Conservation (phyloP, 2,888 invertebrate genomes). For the Ommatoiulus sabulosus region DNA sequence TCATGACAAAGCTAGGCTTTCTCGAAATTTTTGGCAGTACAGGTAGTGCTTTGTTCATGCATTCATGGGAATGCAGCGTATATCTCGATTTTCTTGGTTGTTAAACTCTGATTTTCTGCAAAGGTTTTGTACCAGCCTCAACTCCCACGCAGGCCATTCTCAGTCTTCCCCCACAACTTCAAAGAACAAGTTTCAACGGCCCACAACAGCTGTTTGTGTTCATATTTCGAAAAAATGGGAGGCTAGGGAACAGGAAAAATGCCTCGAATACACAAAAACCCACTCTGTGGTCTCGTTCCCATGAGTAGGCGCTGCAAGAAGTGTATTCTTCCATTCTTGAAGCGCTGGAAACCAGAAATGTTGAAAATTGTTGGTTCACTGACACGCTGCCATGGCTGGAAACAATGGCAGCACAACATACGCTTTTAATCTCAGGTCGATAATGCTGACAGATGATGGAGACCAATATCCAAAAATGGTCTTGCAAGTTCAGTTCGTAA, state of each 20-base stretch:
- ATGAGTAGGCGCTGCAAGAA: slow-evolving; percentile 7
- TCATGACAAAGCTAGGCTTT: background rate
- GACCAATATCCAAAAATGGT: background rate
- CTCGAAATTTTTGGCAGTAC: background rate
- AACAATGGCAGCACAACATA: background rate
- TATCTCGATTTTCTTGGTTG: background rate
- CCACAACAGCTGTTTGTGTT: slow-evolving; percentile 23
- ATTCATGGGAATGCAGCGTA: background rate
- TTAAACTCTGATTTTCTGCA: background rate
- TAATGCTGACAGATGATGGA: too few species aligned
- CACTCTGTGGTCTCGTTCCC: slow-evolving; percentile 1
- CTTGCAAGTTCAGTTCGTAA: background rate
- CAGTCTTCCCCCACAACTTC: slow-evolving; percentile 24
- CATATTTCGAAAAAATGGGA: slow-evolving; percentile 8
- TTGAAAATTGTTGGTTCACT: slow-evolving; percentile 3
- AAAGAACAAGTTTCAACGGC: background rate
- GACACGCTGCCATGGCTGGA: background rate
- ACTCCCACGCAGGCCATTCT: slow-evolving; percentile 33
- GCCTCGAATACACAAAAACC: background rate
- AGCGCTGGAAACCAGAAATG: background rate
- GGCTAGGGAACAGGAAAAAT: slow-evolving; percentile 20
- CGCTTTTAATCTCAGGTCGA: too few species aligned
- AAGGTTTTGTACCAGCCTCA: background rate
- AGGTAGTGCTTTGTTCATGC: background rate
- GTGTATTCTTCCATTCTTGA: background rate